Conservation (phyloP, 53 echinoderm and acorn worm species). For the Apostichopus leukothele region DNA sequence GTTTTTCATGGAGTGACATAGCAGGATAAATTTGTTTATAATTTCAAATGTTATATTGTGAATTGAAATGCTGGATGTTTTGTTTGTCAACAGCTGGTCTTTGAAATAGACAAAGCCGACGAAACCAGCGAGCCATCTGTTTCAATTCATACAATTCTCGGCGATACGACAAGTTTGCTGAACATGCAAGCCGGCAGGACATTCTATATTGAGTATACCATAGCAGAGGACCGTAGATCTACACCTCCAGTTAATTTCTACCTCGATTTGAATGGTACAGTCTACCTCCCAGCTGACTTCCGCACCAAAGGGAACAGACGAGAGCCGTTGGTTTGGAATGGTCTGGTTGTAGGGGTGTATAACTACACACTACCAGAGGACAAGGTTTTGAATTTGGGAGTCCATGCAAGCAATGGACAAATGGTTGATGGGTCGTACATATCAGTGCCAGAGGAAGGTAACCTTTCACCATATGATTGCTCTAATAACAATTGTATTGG, state of each 20-base stretch:
- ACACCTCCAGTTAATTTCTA: conserved; percentile 79
- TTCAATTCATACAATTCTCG: conserved; percentile 70
- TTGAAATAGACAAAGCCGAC: conserved; percentile 25
- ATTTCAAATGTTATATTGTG: not conserved
- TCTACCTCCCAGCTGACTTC: conserved; percentile 81
- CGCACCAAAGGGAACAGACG: conserved; percentile 65
- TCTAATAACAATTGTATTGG: too few species aligned
- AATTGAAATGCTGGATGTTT: not conserved
- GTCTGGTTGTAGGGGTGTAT: conserved; percentile 75
- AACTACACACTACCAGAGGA: conserved; percentile 74
- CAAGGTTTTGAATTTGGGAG: conserved; percentile 69
- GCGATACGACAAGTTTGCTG: conserved; percentile 68
- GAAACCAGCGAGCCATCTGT: conserved; percentile 41
- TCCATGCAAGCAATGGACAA: conserved; percentile 80
- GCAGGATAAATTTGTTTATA: not conserved
- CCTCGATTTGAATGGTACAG: conserved; percentile 57
- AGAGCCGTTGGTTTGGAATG: conserved; percentile 74
- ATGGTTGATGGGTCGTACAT: conserved; percentile 73
- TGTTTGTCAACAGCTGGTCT: not conserved
- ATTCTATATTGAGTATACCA: conserved; percentile 83
- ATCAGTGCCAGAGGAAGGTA: conserved; percentile 64
- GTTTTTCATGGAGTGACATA: not conserved
- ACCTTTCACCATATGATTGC: not conserved
- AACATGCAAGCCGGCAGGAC: conserved; percentile 72
- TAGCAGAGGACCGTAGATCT: conserved; percentile 63